Evolutionary conservation across 2,113 vertebrate species (phyloP).

Genomic region (Nettapus auritus): DNA sequence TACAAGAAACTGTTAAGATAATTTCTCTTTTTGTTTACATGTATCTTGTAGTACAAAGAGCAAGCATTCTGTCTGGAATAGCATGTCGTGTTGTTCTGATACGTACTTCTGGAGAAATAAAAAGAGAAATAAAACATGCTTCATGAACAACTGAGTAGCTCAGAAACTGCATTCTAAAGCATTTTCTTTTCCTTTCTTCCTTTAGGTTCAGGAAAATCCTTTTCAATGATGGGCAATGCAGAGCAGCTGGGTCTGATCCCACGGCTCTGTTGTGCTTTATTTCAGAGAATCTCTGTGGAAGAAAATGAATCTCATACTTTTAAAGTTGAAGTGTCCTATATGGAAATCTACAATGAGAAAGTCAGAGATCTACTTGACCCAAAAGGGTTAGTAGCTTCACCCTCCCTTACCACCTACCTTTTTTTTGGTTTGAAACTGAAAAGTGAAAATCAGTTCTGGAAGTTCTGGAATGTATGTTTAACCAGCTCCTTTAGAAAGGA

Average conservation of each 20-base stretch:
- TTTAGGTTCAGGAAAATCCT: constrained; percentile 97
- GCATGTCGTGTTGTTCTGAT: background rate
- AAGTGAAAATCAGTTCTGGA: background rate
- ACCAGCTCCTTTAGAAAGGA: background rate
- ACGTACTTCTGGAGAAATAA: background rate
- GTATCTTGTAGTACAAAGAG: background rate
- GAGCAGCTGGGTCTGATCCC: constrained; percentile 97
- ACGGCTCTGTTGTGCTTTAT: constrained; percentile 95
- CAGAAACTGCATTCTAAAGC: background rate
- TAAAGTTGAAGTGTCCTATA: constrained; percentile 98
- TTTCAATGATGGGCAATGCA: constrained; percentile 98
- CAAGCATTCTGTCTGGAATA: background rate
- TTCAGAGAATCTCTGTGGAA: constrained; percentile 91
- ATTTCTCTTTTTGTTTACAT: background rate
- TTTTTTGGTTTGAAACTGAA: background rate
- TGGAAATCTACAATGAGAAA: constrained; percentile 99
- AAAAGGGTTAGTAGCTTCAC: constrained; percentile 88
- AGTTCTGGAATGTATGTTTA: background rate
- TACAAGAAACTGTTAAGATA: background rate
- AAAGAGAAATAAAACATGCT: background rate
- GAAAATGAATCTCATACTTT: constrained; percentile 89
- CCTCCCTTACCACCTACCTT: background rate
- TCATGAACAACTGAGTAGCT: background rate
- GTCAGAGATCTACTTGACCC: constrained; percentile 97
- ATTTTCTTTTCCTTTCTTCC: constrained; percentile 26